phyloP scores from a whole-genome alignment of 2,888 invertebrate species.

The Dynastes tityus region DNA sequence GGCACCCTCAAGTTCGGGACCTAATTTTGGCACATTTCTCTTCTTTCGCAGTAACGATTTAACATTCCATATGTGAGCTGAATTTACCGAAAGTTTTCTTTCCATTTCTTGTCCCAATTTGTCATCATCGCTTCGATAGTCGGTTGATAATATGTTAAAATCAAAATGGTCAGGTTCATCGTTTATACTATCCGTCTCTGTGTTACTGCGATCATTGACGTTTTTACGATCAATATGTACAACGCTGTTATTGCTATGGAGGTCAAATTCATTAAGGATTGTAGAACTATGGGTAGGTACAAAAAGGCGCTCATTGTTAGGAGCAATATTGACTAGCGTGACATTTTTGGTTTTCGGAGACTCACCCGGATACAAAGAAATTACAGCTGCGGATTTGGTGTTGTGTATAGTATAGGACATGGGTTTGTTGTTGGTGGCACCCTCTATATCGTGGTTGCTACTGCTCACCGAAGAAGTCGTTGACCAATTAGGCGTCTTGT shows the following conservation, averaged over 20 bases:
- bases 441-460: slow-evolving; percentile 64
- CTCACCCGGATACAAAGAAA: slow-evolving; percentile 65
- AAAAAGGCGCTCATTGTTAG: slow-evolving; percentile 59
- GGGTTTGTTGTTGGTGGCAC: slow-evolving; percentile 59
- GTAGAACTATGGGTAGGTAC: slow-evolving; percentile 45
- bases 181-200: slow-evolving; percentile 35
- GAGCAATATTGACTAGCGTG: slow-evolving; percentile 69
- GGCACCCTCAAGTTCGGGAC: slow-evolving; percentile 71
- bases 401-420: slow-evolving; percentile 69
- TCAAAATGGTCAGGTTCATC: slow-evolving; percentile 31
- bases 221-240: slow-evolving; percentile 31
- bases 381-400: slow-evolving; percentile 69
- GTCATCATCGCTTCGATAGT: slow-evolving; percentile 39
- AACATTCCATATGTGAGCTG: slow-evolving; percentile 63
- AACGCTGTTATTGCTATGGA: slow-evolving; percentile 29
- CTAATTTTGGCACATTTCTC: slow-evolving; percentile 66
- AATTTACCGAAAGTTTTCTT: slow-evolving; percentile 53
- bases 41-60: slow-evolving; percentile 67
- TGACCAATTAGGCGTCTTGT: slow-evolving; percentile 68
- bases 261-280: slow-evolving; percentile 41
- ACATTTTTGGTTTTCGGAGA: slow-evolving; percentile 66
- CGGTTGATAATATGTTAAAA: slow-evolving; percentile 13
- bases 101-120: slow-evolving; percentile 21
- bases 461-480: slow-evolving; percentile 69
- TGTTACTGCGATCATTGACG: slow-evolving; percentile 34